Evolutionary conservation across 2,113 vertebrate genomes (phyloP).

Genomic region (Panthera uncia): DNA sequence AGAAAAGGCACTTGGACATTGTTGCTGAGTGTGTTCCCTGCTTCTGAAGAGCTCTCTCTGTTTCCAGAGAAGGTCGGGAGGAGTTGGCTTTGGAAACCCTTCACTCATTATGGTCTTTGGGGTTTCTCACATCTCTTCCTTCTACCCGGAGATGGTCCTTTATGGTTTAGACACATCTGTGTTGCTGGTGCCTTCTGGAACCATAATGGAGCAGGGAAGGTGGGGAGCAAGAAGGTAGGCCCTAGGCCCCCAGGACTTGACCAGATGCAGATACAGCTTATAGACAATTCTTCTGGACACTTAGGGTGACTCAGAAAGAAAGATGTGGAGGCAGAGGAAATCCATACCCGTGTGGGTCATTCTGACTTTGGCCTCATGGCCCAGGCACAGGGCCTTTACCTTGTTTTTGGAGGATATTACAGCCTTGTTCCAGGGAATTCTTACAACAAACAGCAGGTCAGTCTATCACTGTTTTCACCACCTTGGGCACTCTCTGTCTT

Average conservation of each 20-base stretch:
- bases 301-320: neutral
- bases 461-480: neutral
- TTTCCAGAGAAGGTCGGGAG: neutral
- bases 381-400: neutral
- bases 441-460: rapidly evolving
- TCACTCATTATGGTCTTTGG: neutral
- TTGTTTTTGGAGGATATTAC: neutral
- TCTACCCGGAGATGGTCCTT: neutral
- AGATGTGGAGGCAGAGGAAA: neutral
- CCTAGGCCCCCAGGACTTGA: neutral
- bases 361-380: neutral
- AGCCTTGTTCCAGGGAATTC: neutral
- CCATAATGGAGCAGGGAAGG: too few species aligned
- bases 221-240: rapidly evolving
- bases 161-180: neutral
- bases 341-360: rapidly evolving
- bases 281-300: neutral
- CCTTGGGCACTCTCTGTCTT: rapidly evolving
- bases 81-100: neutral
- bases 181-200: neutral
- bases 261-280: rapidly evolving
- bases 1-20: neutral
- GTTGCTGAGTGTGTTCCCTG: neutral
- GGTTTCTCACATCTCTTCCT: neutral
- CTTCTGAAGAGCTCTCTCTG: neutral